Conservation (phyloP, 2,113 vertebrate genomes). For the Carassius carassius region DNA sequence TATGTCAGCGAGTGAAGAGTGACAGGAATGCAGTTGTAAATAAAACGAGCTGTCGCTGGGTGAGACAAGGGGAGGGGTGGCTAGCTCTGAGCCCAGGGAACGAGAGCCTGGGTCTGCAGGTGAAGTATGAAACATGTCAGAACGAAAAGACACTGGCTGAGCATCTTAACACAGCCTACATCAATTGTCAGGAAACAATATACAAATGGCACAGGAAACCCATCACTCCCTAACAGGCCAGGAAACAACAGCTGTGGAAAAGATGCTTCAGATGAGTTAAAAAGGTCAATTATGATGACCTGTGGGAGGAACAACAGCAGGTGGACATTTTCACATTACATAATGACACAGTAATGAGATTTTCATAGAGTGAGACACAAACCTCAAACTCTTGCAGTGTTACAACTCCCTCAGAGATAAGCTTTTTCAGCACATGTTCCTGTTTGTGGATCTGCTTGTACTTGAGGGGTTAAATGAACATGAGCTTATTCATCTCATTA, state of each 20-base stretch:
- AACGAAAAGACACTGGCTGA: conserved; percentile 29
- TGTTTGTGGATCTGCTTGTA: conserved; percentile 92
- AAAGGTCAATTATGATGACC: conserved; percentile 24
- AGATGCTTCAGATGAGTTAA: conserved; percentile 38
- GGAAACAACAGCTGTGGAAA: conserved; percentile 52
- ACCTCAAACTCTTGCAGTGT: conserved; percentile 90
- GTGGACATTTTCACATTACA: conserved; percentile 21
- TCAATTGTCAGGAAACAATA: conserved; percentile 53
- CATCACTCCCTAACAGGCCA: conserved; percentile 50
- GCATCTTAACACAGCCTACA: conserved; percentile 57
- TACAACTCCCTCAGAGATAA: conserved; percentile 86
- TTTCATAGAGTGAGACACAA: conserved; percentile 39
- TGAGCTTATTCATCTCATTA: conserved; percentile 93
- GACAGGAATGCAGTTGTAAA: conserved; percentile 58
- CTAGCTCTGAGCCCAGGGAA: conserved; percentile 25
- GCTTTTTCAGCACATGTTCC: conserved; percentile 86
- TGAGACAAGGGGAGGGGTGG: conserved; percentile 45
- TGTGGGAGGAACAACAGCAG: conserved; percentile 19
- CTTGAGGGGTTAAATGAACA: conserved; percentile 93
- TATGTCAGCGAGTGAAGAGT: conserved; percentile 51
- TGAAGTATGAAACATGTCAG: conserved; percentile 47
- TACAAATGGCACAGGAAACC: conserved; percentile 21
- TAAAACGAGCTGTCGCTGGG: conserved; percentile 58
- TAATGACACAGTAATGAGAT: conserved; percentile 20
- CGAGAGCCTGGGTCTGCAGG: conserved; percentile 32